Evolutionary conservation across 1,140 invertebrate genomes (phyloP), one percentile per base, ranked within the genome.

Genomic region (Ceratina australensis): DNA sequence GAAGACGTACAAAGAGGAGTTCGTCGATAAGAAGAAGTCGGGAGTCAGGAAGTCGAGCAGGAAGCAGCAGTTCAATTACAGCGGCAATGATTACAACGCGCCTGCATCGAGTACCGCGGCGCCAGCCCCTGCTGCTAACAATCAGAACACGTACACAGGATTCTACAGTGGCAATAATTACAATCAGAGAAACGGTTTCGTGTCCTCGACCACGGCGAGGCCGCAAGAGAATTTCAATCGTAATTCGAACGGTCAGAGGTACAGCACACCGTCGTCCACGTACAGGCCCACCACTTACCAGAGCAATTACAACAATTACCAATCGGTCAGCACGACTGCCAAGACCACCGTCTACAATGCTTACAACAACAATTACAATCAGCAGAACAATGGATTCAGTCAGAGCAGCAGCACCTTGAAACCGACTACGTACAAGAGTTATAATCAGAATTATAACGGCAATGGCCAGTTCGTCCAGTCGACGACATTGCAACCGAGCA

Each of bases 31-130:
- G 77, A 91, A 91, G 82, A 91, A 92, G 79, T 71, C 88, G 72
- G 90, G 78, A 72, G 81, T 86, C 78, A 90, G 89, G 83, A 93
- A 87, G 88, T 84, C 87, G 87, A 92, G 80, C 33, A 89, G 92
- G 13, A 92, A 93, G 18, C 89, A 90, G 24, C 85, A 86, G 33
- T 85, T 81, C 47, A 88, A 84, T 42, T 87, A 79, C 13, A 87
- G 85, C 47, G 80, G 79, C 16, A 84, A 78, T 42, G 85, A 83
- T 59, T 88, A 89, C 22, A 74, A 42, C 33, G 33, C 33, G 33
- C 33, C 68, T 1, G 67, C 88, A 0, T 86, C 90, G 4, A 89
- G 85, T 2, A 87, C 87, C 13, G 79, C 85, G 1, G 61, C 49
- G 0, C 66, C 85, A 3, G 73, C 87, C 3, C 2, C 86, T 1